Conservation (phyloP, 2,797 vertebrate genomes). For the Chaetodon trifasciatus region DNA sequence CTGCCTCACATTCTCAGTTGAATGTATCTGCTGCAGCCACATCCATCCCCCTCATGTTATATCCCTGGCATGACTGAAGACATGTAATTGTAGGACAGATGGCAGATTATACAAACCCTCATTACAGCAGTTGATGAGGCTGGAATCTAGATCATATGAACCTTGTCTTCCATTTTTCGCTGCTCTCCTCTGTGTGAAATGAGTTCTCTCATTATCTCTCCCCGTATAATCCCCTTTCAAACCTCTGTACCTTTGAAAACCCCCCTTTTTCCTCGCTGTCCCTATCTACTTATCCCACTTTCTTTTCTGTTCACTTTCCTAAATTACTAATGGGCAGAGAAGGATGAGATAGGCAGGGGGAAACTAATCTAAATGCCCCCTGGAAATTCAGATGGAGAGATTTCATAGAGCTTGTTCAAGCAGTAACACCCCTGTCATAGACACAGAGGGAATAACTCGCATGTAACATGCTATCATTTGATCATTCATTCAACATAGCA, state of each 20-base stretch:
- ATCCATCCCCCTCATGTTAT: constrained; percentile 48
- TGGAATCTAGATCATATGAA: constrained; percentile 70
- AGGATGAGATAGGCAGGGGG: constrained; percentile 3
- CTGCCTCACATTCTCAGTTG: neutral
- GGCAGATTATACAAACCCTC: constrained; percentile 76
- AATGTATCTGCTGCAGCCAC: constrained; percentile 24
- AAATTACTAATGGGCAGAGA: constrained; percentile 30
- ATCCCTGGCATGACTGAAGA: constrained; percentile 58
- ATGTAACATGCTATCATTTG: constrained; percentile 15
- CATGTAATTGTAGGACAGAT: constrained; percentile 74
- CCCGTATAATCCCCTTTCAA: constrained; percentile 40
- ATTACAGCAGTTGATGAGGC: constrained; percentile 69
- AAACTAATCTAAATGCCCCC: constrained; percentile 10
- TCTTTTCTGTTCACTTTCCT: constrained; percentile 9
- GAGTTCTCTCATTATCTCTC: constrained; percentile 60
- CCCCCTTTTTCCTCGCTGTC: neutral
- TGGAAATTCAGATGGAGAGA: constrained; percentile 1
- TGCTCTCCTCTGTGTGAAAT: constrained; percentile 45
- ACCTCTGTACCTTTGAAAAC: constrained; percentile 27
- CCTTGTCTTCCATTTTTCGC: constrained; percentile 49
- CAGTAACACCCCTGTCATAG: neutral
- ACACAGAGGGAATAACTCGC: constrained; percentile 21
- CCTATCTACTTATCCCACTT: constrained; percentile 30
- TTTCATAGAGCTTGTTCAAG: constrained; percentile 17
- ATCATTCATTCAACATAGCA: constrained; percentile 18